A percentile compares a stretch with the other conserved stretches of the same genome.
phyloP scores from a whole-genome alignment of 2,888 invertebrate genomes.

The Gasteruption jaculator region DNA sequence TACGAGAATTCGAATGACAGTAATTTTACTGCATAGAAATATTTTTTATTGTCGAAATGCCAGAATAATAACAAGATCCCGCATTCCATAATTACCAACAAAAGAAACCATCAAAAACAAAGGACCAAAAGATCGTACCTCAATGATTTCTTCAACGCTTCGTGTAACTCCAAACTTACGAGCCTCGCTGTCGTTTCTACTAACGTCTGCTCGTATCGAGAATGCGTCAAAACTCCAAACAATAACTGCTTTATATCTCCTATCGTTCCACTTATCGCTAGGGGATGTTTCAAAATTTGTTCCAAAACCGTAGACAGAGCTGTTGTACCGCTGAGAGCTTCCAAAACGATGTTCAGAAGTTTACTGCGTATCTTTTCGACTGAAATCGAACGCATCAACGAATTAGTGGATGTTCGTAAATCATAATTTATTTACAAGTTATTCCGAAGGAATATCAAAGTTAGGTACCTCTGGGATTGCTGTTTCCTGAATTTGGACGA shows the following conservation, averaged over 20 bases:
- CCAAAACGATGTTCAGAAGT: constrained; percentile 44
- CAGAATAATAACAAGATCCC: no score
- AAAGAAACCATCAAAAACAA: neutral
- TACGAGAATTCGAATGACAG: neutral
- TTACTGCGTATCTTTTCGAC: constrained; percentile 40
- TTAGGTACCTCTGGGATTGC: constrained; percentile 31
- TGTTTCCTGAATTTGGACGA: constrained; percentile 34
- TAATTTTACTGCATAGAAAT: neutral
- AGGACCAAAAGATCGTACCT: constrained; percentile 27
- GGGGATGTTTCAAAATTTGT: constrained; percentile 55
- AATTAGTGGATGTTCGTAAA: constrained; percentile 16
- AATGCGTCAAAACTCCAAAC: constrained; percentile 70
- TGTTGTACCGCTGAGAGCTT: constrained; percentile 46
- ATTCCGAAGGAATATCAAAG: neutral
- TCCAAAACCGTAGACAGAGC: constrained; percentile 58
- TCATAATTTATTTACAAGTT: constrained; percentile 12
- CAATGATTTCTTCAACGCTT: constrained; percentile 42
- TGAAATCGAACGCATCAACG: constrained; percentile 21
- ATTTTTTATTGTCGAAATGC: constrained; percentile 5
- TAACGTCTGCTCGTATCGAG: constrained; percentile 70
- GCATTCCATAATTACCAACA: neutral
- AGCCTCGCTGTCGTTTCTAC: constrained; percentile 65
- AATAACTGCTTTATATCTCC: constrained; percentile 61
- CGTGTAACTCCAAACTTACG: constrained; percentile 67
- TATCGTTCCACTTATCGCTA: constrained; percentile 56